These are phyloP conservation scores for Syngnathoides biaculeatus DNA, from an alignment of 2,113 vertebrate species.

Conservation along the genomic window DNA sequence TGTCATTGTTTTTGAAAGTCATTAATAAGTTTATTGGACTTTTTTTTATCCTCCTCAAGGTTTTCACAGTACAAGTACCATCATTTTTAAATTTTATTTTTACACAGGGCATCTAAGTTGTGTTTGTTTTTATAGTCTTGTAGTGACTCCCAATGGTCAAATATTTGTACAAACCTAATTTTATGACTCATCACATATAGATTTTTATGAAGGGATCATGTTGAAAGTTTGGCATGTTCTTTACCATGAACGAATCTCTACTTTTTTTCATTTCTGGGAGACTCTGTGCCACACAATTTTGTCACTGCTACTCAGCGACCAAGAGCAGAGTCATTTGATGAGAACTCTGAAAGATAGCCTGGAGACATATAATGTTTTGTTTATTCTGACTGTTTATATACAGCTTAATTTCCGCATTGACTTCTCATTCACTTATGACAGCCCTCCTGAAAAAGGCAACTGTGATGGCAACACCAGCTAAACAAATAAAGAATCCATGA, in stretches of 20 bases:
- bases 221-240: neutral
- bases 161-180: too few relatives aligned
- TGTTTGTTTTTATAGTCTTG: neutral
- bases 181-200: neutral
- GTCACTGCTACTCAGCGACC: conserved; percentile 1
- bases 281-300: neutral
- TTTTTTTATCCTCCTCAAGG: neutral
- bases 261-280: neutral
- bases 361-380: conserved; percentile 19
- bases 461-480: conserved; percentile 22
- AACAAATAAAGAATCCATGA: conserved; percentile 23
- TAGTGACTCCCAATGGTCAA: neutral
- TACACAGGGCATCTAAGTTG: neutral
- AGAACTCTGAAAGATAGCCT: conserved; percentile 14
- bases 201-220: neutral
- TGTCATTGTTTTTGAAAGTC: neutral
- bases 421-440: conserved; percentile 12
- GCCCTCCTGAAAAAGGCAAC: conserved; percentile 30
- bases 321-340: neutral
- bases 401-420: conserved; percentile 24
- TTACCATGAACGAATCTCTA: neutral
- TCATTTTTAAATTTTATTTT: neutral
- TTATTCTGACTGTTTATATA: conserved; percentile 31
- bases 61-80: neutral
- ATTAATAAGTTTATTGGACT: neutral